These are phyloP conservation scores for Pomacea canaliculata DNA, from an alignment of 2,888 invertebrate genomes.

Conservation along the genomic window DNA sequence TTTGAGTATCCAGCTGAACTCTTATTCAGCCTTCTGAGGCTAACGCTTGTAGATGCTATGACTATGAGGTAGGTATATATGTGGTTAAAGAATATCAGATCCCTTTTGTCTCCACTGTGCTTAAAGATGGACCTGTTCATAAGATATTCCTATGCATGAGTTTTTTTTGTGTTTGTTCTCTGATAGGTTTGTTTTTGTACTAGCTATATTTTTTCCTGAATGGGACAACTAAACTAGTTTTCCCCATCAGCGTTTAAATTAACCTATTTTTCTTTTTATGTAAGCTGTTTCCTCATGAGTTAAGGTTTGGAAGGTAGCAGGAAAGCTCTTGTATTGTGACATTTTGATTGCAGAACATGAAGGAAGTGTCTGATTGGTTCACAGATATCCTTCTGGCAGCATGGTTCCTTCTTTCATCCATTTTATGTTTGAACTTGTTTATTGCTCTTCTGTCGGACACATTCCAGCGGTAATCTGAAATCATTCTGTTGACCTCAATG, in stretches of 20 bases:
- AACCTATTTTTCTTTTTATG: no score
- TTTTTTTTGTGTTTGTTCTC: slow-evolving; percentile 1
- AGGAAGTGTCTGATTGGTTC: slow-evolving; percentile 59
- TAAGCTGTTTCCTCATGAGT: no score
- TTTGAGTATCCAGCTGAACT: slow-evolving; percentile 46
- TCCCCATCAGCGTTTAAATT: no score
- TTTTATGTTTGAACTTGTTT: slow-evolving; percentile 67
- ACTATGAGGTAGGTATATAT: slow-evolving; percentile 58
- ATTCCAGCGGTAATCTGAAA: slow-evolving; percentile 63
- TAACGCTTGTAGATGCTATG: slow-evolving; percentile 69
- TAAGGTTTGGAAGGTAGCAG: no score
- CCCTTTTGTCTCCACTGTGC: no score
- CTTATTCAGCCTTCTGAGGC: slow-evolving; percentile 61
- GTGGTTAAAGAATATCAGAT: not conserved
- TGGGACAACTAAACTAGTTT: no score
- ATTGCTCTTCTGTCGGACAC: slow-evolving; percentile 69
- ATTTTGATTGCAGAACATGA: slow-evolving; percentile 49
- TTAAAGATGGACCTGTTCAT: no score
- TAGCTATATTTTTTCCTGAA: no score
- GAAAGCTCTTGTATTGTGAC: no score
- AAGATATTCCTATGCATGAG: not conserved
- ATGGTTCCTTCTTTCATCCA: slow-evolving; percentile 66
- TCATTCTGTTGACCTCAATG: not conserved
- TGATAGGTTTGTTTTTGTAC: not conserved
- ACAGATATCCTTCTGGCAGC: slow-evolving; percentile 61